A percentile compares a stretch with the other conserved stretches of the same genome.
Evolutionary conservation across 2,888 invertebrate species (phyloP).

Genomic region (Drosophila demipolita): DNA sequence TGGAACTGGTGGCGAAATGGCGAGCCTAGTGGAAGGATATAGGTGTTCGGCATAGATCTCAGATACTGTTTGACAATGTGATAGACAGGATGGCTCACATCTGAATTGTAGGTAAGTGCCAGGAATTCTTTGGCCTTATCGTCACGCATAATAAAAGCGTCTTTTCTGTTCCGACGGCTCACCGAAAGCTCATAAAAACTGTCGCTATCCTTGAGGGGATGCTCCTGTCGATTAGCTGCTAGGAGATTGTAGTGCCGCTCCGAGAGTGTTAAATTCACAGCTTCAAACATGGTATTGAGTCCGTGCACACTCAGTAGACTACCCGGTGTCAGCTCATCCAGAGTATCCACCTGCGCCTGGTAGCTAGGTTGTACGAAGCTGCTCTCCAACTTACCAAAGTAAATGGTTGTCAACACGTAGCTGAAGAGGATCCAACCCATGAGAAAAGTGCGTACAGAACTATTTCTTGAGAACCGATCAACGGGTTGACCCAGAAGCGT

Average conservation of each 20-base stretch:
- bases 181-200: constrained; percentile 38
- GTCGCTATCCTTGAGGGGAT: constrained; percentile 54
- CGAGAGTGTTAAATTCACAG: constrained; percentile 50
- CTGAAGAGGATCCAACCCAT: constrained; percentile 82
- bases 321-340: constrained; percentile 59
- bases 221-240: constrained; percentile 12
- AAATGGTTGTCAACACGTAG: constrained; percentile 78
- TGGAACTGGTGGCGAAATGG: constrained; percentile 79
- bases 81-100: constrained; percentile 72
- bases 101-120: constrained; percentile 71
- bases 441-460: constrained; percentile 75
- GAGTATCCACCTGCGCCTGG: constrained; percentile 72
- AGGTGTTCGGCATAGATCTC: constrained; percentile 73
- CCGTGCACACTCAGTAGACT: constrained; percentile 62
- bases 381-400: constrained; percentile 83
- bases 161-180: constrained; percentile 16
- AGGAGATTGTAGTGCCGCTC: constrained; percentile 48
- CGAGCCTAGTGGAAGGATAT: constrained; percentile 73
- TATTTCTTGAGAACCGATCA: constrained; percentile 60
- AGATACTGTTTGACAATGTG: constrained; percentile 82
- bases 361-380: constrained; percentile 80
- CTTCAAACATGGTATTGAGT: constrained; percentile 49
- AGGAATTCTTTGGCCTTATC: constrained; percentile 77
- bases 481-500: constrained; percentile 79
- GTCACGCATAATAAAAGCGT: constrained; percentile 71